Percentiles rank a stretch among this genome's conserved stretches.
Conservation (phyloP, 2,888 invertebrate species). For the Cacoxenus indagator region DNA sequence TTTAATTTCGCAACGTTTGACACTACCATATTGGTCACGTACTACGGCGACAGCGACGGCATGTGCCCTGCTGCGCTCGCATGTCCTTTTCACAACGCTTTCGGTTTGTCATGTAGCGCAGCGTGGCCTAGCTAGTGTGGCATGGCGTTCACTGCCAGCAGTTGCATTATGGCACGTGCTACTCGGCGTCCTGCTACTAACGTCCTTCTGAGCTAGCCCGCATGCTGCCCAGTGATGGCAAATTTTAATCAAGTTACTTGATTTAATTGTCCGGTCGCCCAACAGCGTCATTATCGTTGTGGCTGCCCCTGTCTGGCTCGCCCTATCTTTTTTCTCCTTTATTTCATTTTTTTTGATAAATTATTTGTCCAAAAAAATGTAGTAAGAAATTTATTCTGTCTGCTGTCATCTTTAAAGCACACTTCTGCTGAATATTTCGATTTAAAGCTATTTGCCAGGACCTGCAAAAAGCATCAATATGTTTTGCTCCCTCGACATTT, state of each 20-base stretch:
- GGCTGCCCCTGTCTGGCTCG: not conserved
- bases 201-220: not conserved
- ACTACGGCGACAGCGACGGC: not conserved
- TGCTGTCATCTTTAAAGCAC: not conserved
- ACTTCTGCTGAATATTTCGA: too few species aligned
- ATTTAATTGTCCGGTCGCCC: constrained; percentile 9
- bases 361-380: not conserved
- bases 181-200: not conserved
- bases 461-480: not conserved
- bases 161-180: constrained; percentile 12
- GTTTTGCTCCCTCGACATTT: not conserved
- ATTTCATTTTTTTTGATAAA: not conserved
- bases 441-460: not conserved
- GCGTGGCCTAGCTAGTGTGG: constrained; percentile 15
- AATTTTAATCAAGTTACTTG: constrained; percentile 7
- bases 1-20: constrained; percentile 51
- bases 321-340: not conserved
- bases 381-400: not conserved
- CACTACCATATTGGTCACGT: constrained; percentile 40
- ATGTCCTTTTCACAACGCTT: constrained; percentile 5
- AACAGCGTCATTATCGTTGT: too few species aligned
- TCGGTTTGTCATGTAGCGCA: constrained; percentile 43
- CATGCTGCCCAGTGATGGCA: not conserved
- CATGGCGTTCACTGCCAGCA: not conserved
- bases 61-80: constrained; percentile 7